Base-by-base conservation (phyloP, 2,797 vertebrate species). In the Alectoris magna region DNA sequence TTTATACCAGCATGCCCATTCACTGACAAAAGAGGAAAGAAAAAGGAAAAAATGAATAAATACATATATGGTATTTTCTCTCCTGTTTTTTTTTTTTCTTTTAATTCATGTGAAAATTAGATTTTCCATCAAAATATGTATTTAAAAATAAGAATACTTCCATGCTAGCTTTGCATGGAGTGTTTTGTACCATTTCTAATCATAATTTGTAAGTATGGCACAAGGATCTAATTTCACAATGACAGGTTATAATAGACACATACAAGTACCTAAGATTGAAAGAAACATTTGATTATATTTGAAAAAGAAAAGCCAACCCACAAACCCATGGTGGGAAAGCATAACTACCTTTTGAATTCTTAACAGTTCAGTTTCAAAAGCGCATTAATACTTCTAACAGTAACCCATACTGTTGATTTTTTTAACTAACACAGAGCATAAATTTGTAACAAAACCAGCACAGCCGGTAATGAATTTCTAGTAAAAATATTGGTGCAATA, bases 271-370 rank as follows among this genome's bases (percentile, higher is more conserved):
- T 69, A 60, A 84, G 31, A 87, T 6, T 72, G 78, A 95, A 94
- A 93, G 88, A 89, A 94, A 85, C 49, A 39, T 74, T 94, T 86
- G 44, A 92, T 81, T 95, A 66, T 19, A 60, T 86, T n/a, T 89
- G n/a, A 49, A 82, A 84, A 91, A 89, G 75, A n/a, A n/a, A 56
- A 56, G 19, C 31, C 55, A 43, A 18, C 53, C 53, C 53, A 55
- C 53, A 31, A 55, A 31, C 53, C 4, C 73, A n/a, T 4, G 2
- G 75, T 49, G 66, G 70, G 82, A 86, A 83, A 77, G 48, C 10
- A 66, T 69, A 91, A 87, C 27, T 10, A 16, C 23, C 15, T 89
- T 93, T 22, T 67, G 56, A 96, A 36, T 76, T 75, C 82, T 44
- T 64, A 87, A 78, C 44, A 22, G 34, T 81, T 66, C 76, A n/a